phyloP scores from a whole-genome alignment of 2,797 vertebrate genomes.

The Cossypha heuglini region DNA sequence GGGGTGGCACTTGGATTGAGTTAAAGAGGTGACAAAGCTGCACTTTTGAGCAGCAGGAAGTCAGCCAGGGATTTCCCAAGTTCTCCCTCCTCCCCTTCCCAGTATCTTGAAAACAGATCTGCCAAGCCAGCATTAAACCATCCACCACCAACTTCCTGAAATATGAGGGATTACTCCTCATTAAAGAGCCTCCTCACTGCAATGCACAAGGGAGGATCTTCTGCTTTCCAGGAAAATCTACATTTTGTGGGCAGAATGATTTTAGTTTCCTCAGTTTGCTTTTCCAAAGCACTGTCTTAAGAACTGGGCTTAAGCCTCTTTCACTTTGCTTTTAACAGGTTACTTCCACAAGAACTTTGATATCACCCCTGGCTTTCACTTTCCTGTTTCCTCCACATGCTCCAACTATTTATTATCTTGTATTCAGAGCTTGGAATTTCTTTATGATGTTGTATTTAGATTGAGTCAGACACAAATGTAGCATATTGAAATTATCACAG shows the following conservation, averaged over 20 bases:
- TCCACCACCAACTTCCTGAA: not conserved
- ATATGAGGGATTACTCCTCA: not conserved
- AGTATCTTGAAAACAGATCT: not conserved
- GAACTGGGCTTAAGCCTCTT: not conserved
- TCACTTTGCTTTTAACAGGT: not conserved
- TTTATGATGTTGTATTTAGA: not conserved
- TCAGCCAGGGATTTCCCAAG: not conserved
- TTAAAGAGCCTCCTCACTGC: not conserved
- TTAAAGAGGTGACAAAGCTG: not conserved
- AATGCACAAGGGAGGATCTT: rapidly evolving
- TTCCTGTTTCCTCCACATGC: not conserved
- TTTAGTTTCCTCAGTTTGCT: not conserved
- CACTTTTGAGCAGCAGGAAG: not conserved
- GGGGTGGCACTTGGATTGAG: not conserved
- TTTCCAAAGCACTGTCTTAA: not conserved
- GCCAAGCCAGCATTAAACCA: not conserved
- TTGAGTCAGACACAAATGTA: not conserved
- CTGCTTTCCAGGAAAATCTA: not conserved
- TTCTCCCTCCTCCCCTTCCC: not conserved
- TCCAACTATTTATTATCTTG: not conserved
- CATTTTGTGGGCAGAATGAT: not conserved
- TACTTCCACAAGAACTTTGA: not conserved
- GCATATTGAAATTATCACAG: rapidly evolving
- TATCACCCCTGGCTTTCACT: not conserved
- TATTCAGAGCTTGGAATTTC: not conserved